A percentile compares a stretch with the other conserved stretches of the same genome.
phyloP scores from a whole-genome alignment of 2,888 invertebrate genomes.

The Calameuta filiformis region DNA sequence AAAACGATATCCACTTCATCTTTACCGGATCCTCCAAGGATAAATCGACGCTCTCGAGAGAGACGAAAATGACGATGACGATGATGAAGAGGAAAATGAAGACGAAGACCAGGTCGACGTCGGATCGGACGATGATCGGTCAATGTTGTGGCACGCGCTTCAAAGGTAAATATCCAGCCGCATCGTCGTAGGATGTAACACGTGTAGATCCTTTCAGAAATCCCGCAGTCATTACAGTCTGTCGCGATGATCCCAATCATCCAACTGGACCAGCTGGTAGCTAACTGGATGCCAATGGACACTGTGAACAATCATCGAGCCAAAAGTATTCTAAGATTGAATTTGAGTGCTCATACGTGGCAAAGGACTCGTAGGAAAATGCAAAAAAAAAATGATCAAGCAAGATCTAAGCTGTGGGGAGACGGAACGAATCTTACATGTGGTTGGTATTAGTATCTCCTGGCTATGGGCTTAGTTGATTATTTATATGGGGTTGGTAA shows the following conservation, averaged over 20 bases:
- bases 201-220: not conserved
- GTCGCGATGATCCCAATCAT: not conserved
- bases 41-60: not conserved
- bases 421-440: not conserved
- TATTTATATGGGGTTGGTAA: not conserved
- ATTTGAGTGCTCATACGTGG: not conserved
- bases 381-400: not conserved
- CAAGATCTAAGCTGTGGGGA: not conserved
- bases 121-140: slow-evolving; percentile 18
- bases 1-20: not conserved
- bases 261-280: not conserved
- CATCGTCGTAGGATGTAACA: not conserved
- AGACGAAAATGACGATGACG: not conserved
- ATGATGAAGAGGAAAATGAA: not conserved
- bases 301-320: not conserved
- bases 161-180: slow-evolving; percentile 22
- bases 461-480: not conserved
- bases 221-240: not conserved
- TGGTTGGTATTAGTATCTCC: not conserved
- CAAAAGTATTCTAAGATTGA: not conserved
- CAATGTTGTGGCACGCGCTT: slow-evolving; percentile 31
- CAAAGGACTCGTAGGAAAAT: not conserved
- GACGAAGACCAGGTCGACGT: not conserved
- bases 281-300: not conserved
- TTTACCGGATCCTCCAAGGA: not conserved